Base-by-base conservation (phyloP, 2,797 vertebrate species). In the Limosa lapponica region DNA sequence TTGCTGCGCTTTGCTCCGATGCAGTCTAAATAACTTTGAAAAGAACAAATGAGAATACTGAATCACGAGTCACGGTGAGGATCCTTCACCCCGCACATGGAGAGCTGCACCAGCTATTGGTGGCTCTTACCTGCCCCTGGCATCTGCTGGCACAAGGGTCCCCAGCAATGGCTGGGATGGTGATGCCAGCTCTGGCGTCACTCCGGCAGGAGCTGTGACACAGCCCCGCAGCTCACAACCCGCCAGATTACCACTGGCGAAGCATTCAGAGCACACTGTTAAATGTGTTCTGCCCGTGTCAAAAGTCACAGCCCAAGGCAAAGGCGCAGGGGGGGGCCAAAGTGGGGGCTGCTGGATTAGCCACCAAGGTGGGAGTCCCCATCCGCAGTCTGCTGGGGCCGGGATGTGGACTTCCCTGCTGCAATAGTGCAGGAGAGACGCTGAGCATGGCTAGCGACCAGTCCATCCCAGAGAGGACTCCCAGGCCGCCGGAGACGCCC, bases 241-340 rank as follows among this genome's bases (percentile, higher is more conserved):
- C 6, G 11, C 59, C 6, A 19, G 46, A 83, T 82, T 16, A 19
- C 32, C 34, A 14, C 46, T 48, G 72, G 43, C 22, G 4, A 90
- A 87, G 71, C 49, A 41, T 91, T 96, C 69, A 43, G 97, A 97
- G 80, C 64, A 49, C 94, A 90, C 79, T 78, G 97, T 74, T 95
- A 98, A 98, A 98, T 97, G 85, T 93, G 92, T 87, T 92, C 92
- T 84, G 84, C 37, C 67, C 4, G 65, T 98, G 98, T 97, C 95
- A 98, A 97, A 98, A 98, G 94, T 97, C 95, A 95, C 97, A 98
- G 94, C 59, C 77, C 75, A 49, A 75, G 82, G 97, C 90, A 97
- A 98, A 97, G 83, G 83, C 14, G 0, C 18, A 10, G 54, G 6
- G 16, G 30, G 54, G 12, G 27, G 46, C 32, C 10, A 16, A 22